These are phyloP conservation scores for Cephalopterus ornatus DNA, from an alignment of 2,113 vertebrate genomes.

Conservation along the genomic window DNA sequence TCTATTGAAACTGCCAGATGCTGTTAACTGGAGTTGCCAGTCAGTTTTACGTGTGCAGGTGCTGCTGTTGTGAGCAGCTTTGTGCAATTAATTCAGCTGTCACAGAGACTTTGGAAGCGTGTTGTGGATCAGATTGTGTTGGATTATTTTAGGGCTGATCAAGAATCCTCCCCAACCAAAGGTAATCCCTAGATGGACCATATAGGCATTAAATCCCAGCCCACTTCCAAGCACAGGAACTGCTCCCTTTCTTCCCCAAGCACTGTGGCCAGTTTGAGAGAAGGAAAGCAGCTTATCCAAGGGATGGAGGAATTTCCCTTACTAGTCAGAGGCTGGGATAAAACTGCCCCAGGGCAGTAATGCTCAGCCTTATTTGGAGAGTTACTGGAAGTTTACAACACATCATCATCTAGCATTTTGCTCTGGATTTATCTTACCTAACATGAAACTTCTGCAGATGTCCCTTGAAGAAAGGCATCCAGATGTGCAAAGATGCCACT, in stretches of 20 bases:
- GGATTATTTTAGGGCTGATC: background rate
- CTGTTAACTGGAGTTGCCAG: slow-evolving; percentile 23
- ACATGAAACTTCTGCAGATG: background rate
- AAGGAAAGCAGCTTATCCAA: background rate
- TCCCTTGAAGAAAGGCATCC: background rate
- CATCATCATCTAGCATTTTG: background rate
- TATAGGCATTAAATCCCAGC: background rate
- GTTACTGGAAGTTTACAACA: background rate
- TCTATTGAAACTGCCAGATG: slow-evolving; percentile 46
- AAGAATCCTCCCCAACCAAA: background rate
- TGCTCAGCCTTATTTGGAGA: background rate
- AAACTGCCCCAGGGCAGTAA: background rate
- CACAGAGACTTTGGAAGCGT: slow-evolving; percentile 8
- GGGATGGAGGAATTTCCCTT: background rate
- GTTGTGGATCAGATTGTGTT: background rate
- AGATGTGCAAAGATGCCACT: background rate
- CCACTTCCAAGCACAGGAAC: background rate
- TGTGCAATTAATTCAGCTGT: slow-evolving; percentile 42
- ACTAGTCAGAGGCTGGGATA: background rate
- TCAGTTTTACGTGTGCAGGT: slow-evolving; percentile 22
- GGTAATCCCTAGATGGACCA: background rate
- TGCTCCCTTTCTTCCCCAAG: background rate
- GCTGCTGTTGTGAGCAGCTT: slow-evolving; percentile 20
- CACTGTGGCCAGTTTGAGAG: background rate
- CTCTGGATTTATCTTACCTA: background rate